Conservation (phyloP, 2,888 invertebrate species). For the Amblyjoppa fuscipennis region DNA sequence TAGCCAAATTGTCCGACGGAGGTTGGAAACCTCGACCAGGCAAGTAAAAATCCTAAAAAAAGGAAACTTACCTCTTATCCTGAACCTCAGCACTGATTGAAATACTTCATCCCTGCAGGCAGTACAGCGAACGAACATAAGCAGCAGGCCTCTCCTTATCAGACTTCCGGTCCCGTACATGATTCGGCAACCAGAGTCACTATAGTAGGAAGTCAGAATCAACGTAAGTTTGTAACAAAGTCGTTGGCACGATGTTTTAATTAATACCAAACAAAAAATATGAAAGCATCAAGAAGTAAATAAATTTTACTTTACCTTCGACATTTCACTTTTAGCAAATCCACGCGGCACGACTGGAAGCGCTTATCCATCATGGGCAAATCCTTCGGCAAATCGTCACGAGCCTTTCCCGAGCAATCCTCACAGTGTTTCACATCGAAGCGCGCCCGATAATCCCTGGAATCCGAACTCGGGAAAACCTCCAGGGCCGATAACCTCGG, state of each 20-base stretch:
- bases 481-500: slow-evolving; percentile 31
- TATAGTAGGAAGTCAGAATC: slow-evolving; percentile 39
- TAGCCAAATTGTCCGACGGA: slow-evolving; percentile 69
- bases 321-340: slow-evolving; percentile 23
- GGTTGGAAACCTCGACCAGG: slow-evolving; percentile 71
- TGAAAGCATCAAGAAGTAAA: not conserved
- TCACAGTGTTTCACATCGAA: slow-evolving; percentile 19
- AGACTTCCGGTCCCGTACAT: slow-evolving; percentile 49
- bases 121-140: slow-evolving; percentile 34
- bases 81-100: not conserved
- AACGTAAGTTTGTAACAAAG: slow-evolving; percentile 29
- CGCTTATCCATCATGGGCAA: slow-evolving; percentile 64
- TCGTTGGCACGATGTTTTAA: not conserved
- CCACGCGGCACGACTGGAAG: slow-evolving; percentile 18
- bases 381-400: slow-evolving; percentile 59
- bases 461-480: slow-evolving; percentile 17
- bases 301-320: not conserved
- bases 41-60: slow-evolving; percentile 47
- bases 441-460: not conserved
- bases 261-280: not conserved
- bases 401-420: slow-evolving; percentile 32
- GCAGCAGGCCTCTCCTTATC: slow-evolving; percentile 44
- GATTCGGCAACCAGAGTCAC: slow-evolving; percentile 45
- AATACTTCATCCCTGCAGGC: slow-evolving; percentile 13
- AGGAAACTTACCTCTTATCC: not conserved